phyloP scores from a whole-genome alignment of 2,888 invertebrate genomes.

The Diaphora mendica region DNA sequence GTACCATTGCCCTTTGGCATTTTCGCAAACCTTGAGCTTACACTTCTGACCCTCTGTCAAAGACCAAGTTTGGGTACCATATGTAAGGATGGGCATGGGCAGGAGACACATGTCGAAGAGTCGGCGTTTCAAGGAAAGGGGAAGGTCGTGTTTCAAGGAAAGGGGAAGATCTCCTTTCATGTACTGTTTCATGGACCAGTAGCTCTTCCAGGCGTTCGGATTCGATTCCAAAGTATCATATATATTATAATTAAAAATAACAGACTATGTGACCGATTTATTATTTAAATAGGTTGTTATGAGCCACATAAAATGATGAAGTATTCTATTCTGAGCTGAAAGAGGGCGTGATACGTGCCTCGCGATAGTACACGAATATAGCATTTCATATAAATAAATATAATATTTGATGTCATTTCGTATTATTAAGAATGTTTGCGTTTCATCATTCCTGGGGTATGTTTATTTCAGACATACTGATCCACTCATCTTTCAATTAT shows the following conservation, averaged over 20 bases:
- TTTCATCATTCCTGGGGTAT: not conserved
- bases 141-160: no score
- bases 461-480: not conserved
- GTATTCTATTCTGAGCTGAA: conserved; percentile 12
- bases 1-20: no score
- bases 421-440: not conserved
- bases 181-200: no score
- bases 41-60: no score
- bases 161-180: no score
- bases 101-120: no score
- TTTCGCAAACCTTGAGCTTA: no score
- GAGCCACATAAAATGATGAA: conserved; percentile 4
- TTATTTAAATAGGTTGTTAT: not conserved
- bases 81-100: no score
- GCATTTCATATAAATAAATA: not conserved
- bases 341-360: not conserved
- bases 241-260: not conserved
- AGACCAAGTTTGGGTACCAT: no score
- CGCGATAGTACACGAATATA: not conserved
- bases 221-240: not conserved
- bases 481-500: not conserved
- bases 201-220: no score
- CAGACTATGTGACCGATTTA: not conserved
- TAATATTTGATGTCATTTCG: not conserved
- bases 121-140: no score